Conservation (phyloP, 2,888 invertebrate species). For the Nycteola revayana region DNA sequence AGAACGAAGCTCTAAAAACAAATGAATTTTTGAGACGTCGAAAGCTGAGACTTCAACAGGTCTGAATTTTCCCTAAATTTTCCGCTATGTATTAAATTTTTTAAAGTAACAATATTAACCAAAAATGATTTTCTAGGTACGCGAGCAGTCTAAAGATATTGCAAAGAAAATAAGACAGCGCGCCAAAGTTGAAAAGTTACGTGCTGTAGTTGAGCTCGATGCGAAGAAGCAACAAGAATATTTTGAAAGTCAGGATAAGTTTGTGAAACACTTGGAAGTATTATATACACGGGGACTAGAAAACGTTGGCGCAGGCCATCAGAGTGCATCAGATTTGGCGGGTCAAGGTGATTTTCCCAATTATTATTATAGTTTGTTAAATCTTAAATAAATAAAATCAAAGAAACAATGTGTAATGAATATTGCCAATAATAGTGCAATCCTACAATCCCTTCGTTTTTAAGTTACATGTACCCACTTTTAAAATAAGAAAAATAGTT, state of each 20-base stretch:
- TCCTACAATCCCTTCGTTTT: too few species aligned
- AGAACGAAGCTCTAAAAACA: constrained; percentile 65
- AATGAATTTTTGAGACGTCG: constrained; percentile 73
- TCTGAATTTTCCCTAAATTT: constrained; percentile 38
- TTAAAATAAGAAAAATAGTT: too few species aligned
- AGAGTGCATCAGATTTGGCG: constrained; percentile 48
- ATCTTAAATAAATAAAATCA: too few species aligned
- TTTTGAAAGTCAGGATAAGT: constrained; percentile 59
- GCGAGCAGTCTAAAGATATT: constrained; percentile 77
- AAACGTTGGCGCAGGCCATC: constrained; percentile 63
- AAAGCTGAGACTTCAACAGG: constrained; percentile 75
- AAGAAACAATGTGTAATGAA: too few species aligned
- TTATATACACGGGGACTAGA: constrained; percentile 56
- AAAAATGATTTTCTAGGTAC: constrained; percentile 59
- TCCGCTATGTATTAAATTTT: constrained; percentile 13
- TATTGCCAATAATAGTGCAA: too few species aligned
- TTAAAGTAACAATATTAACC: constrained; percentile 19
- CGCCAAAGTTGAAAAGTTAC: constrained; percentile 64
- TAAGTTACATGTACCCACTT: too few species aligned
- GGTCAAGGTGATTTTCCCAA: constrained; percentile 38
- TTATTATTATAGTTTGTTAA: too few species aligned
- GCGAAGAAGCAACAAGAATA: constrained; percentile 61
- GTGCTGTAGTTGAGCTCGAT: constrained; percentile 54
- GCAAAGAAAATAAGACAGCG: constrained; percentile 73
- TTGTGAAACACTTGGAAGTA: constrained; percentile 62